phyloP scores from a whole-genome alignment of 1,140 invertebrate species.

The Melanaphis sacchari region DNA sequence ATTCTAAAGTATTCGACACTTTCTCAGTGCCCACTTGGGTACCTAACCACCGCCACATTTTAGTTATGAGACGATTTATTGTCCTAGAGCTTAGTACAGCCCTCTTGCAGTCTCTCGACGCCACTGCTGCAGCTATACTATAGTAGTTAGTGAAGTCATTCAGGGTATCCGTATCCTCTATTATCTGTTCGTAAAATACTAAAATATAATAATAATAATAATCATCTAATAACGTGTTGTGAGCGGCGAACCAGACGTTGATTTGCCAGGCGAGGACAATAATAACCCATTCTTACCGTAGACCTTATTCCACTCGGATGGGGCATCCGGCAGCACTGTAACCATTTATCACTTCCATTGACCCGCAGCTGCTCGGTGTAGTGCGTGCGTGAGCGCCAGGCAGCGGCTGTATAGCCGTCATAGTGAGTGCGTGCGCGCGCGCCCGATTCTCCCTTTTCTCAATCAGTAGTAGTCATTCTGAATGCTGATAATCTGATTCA shows the following conservation, averaged over 20 bases:
- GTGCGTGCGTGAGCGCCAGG: neutral
- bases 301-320: neutral
- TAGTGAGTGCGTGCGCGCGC: neutral
- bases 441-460: neutral
- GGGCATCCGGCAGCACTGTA: neutral
- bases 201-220: too few relatives aligned
- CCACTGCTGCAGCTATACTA: too few relatives aligned
- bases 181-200: neutral
- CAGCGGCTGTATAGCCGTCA: neutral
- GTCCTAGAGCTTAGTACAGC: too few relatives aligned
- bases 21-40: neutral
- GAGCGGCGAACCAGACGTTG: too few relatives aligned
- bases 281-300: neutral
- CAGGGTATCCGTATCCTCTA: neutral
- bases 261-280: neutral
- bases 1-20: too few relatives aligned
- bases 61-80: neutral
- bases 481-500: slow-evolving; percentile 24
- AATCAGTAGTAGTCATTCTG: slow-evolving; percentile 26
- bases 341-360: slow-evolving; percentile 28
- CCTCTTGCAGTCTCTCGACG: neutral
- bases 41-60: neutral
- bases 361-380: neutral
- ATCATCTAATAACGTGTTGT: neutral
- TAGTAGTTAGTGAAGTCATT: too few relatives aligned